Percentiles rank a stretch among this genome's conserved stretches.
Conservation (phyloP, 2,888 invertebrate genomes). For the Panorpa germanica region DNA sequence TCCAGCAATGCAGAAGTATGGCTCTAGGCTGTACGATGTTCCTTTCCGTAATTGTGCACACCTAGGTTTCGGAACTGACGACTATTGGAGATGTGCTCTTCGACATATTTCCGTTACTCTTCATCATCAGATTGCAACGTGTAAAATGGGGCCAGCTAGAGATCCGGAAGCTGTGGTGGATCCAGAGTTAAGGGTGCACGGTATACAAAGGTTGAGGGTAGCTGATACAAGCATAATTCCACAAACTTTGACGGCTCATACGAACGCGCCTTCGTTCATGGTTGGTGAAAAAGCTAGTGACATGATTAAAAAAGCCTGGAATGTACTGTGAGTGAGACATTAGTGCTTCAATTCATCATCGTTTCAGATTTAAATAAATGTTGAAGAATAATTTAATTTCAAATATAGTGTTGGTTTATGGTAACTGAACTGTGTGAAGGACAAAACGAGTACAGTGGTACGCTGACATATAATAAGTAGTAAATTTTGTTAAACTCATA, state of each 20-base stretch:
- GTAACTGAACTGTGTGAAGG: too few species aligned
- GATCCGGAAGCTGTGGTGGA: constrained; percentile 74
- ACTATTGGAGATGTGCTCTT: constrained; percentile 72
- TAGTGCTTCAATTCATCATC: too few species aligned
- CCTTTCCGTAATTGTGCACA: constrained; percentile 70
- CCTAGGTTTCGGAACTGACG: constrained; percentile 55
- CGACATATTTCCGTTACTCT: constrained; percentile 76
- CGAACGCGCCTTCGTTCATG: constrained; percentile 76
- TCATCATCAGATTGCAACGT: constrained; percentile 68
- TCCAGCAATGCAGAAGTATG: constrained; percentile 56
- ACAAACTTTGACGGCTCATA: constrained; percentile 68
- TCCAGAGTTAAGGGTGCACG: constrained; percentile 53
- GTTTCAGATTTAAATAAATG: too few species aligned
- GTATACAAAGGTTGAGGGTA: constrained; percentile 58
- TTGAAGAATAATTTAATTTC: too few species aligned
- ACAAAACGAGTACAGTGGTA: too few species aligned
- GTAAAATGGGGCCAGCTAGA: constrained; percentile 62
- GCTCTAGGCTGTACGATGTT: constrained; percentile 53
- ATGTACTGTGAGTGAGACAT: constrained; percentile 5
- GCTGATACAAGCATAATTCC: constrained; percentile 85
- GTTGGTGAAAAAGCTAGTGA: constrained; percentile 75
- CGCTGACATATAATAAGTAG: too few species aligned
- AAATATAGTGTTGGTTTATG: too few species aligned
- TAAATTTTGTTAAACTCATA: too few species aligned
- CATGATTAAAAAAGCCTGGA: constrained; percentile 56